phyloP scores from a whole-genome alignment of 2,113 vertebrate species.

The Antechinus stuartii region DNA sequence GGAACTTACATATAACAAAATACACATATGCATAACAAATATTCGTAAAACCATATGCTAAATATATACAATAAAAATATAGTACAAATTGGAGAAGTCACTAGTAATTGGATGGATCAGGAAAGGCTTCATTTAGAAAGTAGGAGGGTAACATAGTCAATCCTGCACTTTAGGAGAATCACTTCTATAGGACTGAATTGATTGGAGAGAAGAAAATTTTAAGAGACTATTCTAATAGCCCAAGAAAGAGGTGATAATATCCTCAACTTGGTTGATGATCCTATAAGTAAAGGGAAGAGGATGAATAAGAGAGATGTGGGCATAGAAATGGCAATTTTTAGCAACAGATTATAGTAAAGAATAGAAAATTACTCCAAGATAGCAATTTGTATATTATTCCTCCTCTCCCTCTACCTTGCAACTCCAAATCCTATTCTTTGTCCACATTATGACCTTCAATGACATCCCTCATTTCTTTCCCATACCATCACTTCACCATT shows the following conservation, averaged over 20 bases:
- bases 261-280: background rate
- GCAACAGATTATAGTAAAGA: background rate
- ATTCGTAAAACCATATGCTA: background rate
- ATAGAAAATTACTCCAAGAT: background rate
- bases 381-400: background rate
- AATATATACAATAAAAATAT: background rate
- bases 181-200: background rate
- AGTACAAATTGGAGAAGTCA: background rate
- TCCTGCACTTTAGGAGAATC: background rate
- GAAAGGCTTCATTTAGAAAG: background rate
- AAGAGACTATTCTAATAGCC: background rate
- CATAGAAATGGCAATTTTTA: background rate
- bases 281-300: background rate
- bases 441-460: background rate
- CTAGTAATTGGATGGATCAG: background rate
- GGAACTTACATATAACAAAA: background rate
- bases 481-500: background rate
- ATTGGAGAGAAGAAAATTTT: background rate
- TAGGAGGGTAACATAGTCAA: background rate
- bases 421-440: background rate
- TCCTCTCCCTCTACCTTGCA: background rate
- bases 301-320: background rate
- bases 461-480: background rate
- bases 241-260: background rate
- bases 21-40: background rate